These are phyloP conservation scores for Pleuronectes platessa DNA, from an alignment of 2,113 vertebrate species.

Conservation along the genomic window DNA sequence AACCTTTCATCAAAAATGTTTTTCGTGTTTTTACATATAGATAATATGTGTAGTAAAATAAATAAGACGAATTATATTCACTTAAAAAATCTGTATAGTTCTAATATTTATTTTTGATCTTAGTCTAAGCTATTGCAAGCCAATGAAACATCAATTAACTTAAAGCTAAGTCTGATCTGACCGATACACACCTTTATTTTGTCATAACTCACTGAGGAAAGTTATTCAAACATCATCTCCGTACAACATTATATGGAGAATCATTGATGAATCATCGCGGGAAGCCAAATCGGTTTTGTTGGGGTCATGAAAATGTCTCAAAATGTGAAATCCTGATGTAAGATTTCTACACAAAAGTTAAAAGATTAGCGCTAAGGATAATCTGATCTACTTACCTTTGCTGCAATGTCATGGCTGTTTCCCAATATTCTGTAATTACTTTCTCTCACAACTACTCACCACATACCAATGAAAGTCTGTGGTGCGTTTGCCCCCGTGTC, in stretches of 20 bases:
- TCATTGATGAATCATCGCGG: not conserved
- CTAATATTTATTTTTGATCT: not conserved
- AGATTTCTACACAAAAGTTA: conserved; percentile 18
- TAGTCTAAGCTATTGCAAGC: not conserved
- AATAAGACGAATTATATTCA: too few relatives aligned
- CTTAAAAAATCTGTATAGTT: too few relatives aligned
- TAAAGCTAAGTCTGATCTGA: not conserved
- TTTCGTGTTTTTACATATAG: too few relatives aligned
- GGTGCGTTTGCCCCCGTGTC: not conserved
- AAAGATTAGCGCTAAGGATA: conserved; percentile 57
- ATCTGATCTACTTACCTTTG: conserved; percentile 46
- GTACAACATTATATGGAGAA: not conserved
- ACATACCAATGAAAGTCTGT: conserved; percentile 9
- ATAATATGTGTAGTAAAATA: too few relatives aligned
- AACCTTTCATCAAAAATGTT: too few relatives aligned
- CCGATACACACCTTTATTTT: not conserved
- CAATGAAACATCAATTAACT: not conserved
- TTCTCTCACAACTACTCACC: conserved; percentile 19
- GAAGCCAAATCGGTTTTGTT: too few relatives aligned
- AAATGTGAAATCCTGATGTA: conserved; percentile 26
- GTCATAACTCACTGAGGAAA: not conserved
- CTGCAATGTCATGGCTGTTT: conserved; percentile 58
- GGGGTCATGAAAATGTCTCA: conserved; percentile 13
- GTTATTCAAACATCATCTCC: not conserved
- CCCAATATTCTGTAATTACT: not conserved